These are phyloP conservation scores for Edolisoma coerulescens DNA, from an alignment of 2,113 vertebrate genomes.

Conservation along the genomic window DNA sequence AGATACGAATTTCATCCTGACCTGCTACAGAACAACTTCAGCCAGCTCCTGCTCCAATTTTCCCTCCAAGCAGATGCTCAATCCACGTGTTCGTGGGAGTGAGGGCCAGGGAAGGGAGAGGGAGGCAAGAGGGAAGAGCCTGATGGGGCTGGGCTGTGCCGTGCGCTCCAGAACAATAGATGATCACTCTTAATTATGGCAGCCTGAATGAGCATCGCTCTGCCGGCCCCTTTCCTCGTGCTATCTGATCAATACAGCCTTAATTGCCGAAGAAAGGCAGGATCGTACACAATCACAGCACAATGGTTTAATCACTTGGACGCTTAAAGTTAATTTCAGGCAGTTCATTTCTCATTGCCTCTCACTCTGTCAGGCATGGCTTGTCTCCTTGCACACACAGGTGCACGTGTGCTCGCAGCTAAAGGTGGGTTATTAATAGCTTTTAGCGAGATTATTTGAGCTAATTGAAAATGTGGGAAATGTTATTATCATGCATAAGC, in stretches of 20 bases:
- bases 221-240: conserved; percentile 29
- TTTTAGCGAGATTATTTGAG: conserved; percentile 63
- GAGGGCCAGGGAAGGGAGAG: not conserved
- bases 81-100: not conserved
- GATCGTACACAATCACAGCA: conserved; percentile 26
- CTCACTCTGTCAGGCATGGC: conserved; percentile 9
- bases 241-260: conserved; percentile 68
- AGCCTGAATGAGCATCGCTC: conserved; percentile 57
- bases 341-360: conserved; percentile 60
- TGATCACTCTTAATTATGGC: conserved; percentile 73
- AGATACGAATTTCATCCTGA: not conserved
- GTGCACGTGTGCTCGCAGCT: conserved; percentile 43
- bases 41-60: not conserved
- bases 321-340: conserved; percentile 58
- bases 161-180: conserved; percentile 55
- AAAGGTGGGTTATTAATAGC: conserved; percentile 68
- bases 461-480: conserved; percentile 60
- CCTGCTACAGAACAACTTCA: not conserved
- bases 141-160: not conserved
- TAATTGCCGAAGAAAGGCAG: conserved; percentile 65
- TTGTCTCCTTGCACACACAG: conserved; percentile 34
- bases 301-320: conserved; percentile 71
- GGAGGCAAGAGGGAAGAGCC: conserved; percentile 15
- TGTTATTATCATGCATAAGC: conserved; percentile 46
- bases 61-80: not conserved